Percentiles rank a stretch among this genome's conserved stretches.
These are phyloP conservation scores for Neoarius graeffei DNA, from an alignment of 2,113 vertebrate genomes.

Conservation along the genomic window DNA sequence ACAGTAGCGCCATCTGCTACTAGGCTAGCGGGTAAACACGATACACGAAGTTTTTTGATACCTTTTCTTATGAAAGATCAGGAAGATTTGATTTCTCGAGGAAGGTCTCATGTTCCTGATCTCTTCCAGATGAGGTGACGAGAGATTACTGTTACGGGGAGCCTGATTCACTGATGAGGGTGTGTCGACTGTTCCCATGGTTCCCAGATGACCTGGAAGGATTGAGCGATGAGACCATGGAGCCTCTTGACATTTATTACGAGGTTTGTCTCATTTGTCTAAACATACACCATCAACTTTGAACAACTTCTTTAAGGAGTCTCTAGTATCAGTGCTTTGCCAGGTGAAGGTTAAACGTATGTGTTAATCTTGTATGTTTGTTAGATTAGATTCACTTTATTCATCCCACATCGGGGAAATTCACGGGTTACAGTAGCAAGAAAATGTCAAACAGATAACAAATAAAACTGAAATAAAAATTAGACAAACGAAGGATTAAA, in stretches of 20 bases:
- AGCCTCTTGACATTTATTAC: conserved; percentile 83
- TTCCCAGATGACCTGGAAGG: conserved; percentile 69
- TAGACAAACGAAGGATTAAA: too few species aligned
- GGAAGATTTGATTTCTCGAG: background rate
- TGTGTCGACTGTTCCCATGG: conserved; percentile 88
- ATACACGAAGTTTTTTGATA: too few species aligned
- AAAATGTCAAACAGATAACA: too few species aligned
- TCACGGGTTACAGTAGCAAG: too few species aligned
- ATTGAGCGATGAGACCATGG: conserved; percentile 71
- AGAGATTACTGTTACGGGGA: conserved; percentile 90
- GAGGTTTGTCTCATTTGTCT: conserved; percentile 72
- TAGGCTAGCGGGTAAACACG: too few species aligned
- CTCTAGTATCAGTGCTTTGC: background rate
- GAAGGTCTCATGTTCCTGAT: background rate
- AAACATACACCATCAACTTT: background rate
- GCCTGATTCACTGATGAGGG: conserved; percentile 77
- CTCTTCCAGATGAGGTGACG: conserved; percentile 85
- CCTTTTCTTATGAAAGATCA: too few species aligned
- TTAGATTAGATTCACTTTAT: too few species aligned
- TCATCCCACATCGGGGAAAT: too few species aligned
- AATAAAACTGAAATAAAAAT: too few species aligned
- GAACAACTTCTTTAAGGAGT: background rate
- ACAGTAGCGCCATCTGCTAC: too few species aligned
- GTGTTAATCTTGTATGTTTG: background rate
- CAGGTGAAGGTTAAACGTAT: background rate